phyloP scores from a whole-genome alignment of 2,797 vertebrate species.

The Enteromius argenteus region DNA sequence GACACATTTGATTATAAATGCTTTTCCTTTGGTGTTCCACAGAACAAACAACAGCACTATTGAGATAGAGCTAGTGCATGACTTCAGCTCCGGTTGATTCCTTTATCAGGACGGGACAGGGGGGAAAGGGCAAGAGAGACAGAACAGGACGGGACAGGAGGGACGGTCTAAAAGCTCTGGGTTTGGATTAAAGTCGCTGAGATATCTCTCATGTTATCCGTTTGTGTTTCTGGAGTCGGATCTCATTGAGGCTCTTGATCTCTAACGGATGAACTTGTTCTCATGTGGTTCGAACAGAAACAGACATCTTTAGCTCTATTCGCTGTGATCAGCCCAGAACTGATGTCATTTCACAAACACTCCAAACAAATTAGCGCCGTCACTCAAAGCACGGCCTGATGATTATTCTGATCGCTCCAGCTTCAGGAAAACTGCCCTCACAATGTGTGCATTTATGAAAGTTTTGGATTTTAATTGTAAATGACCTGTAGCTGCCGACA shows the following conservation, averaged over 20 bases:
- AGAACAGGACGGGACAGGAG: not conserved
- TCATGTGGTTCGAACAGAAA: not conserved
- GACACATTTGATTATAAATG: too few relatives aligned
- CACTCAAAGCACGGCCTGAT: constrained; percentile 36
- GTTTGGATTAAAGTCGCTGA: not conserved
- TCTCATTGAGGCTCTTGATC: not conserved
- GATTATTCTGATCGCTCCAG: constrained; percentile 46
- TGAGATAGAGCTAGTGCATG: not conserved
- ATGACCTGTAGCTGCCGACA: constrained; percentile 10
- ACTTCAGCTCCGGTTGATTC: not conserved
- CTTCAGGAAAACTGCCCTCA: constrained; percentile 36
- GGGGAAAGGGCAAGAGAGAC: too few relatives aligned
- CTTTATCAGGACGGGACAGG: too few relatives aligned
- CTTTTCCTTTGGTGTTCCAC: too few relatives aligned
- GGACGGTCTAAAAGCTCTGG: not conserved
- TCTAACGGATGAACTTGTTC: not conserved
- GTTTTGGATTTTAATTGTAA: constrained; percentile 43
- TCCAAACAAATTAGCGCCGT: constrained; percentile 43
- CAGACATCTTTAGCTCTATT: not conserved
- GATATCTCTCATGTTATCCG: not conserved
- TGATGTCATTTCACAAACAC: constrained; percentile 44
- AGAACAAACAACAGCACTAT: too few relatives aligned
- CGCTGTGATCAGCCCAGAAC: not conserved
- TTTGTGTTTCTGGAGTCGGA: not conserved
- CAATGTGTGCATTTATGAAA: constrained; percentile 52